Evolutionary conservation across 2,113 vertebrate genomes (phyloP).

Genomic region (Lipotes vexillifer): DNA sequence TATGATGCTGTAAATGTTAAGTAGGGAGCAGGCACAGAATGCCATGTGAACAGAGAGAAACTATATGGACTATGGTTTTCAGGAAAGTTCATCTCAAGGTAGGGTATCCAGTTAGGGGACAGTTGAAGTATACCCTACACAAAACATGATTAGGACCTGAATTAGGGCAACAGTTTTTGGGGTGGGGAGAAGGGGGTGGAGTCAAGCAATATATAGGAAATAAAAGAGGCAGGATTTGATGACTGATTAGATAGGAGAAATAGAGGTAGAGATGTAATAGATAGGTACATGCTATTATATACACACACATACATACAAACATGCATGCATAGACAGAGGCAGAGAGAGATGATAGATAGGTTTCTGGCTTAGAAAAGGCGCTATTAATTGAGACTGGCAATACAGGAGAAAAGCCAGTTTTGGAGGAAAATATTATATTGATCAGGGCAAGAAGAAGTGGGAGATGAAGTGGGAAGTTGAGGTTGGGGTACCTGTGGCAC

Average conservation of each 20-base stretch:
- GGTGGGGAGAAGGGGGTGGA: neutral
- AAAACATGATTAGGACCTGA: neutral
- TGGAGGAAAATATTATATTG: neutral
- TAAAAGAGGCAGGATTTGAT: neutral
- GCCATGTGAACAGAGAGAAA: neutral
- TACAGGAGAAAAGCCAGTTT: neutral
- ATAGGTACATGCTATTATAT: neutral
- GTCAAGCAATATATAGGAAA: neutral
- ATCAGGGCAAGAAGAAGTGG: neutral
- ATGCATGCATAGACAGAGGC: neutral
- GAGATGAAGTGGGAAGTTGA: neutral
- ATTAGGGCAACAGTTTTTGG: neutral
- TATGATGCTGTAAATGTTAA: neutral
- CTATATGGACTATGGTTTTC: neutral
- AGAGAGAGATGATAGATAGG: neutral
- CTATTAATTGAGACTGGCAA: neutral
- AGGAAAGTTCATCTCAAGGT: neutral
- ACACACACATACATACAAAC: neutral
- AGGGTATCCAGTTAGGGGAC: neutral
- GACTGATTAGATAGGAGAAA: neutral
- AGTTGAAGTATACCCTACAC: neutral
- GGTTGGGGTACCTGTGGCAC: neutral
- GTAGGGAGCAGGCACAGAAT: neutral
- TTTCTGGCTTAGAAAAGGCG: neutral
- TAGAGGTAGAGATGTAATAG: neutral